phyloP scores from a whole-genome alignment of 2,888 invertebrate species.

The Parnassius apollo region DNA sequence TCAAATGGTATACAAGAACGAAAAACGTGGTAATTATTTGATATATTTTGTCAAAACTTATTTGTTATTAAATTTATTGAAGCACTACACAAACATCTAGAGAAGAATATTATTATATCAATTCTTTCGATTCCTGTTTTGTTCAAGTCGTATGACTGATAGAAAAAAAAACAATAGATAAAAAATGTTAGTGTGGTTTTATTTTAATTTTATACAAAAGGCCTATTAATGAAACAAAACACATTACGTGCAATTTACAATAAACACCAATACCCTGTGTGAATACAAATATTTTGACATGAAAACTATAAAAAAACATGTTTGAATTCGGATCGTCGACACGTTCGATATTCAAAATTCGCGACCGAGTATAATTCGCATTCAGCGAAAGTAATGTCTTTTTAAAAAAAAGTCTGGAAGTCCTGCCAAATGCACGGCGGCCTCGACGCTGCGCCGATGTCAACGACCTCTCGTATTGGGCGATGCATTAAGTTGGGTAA shows the following conservation, averaged over 20 bases:
- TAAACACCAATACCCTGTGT: constrained; percentile 4
- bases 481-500: constrained; percentile 70
- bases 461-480: constrained; percentile 70
- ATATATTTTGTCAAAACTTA: too few species aligned
- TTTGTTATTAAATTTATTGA: background rate
- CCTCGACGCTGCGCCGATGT: constrained; percentile 57
- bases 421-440: constrained; percentile 69
- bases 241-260: constrained; percentile 14
- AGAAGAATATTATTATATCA: constrained; percentile 18
- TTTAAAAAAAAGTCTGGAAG: constrained; percentile 45
- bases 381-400: constrained; percentile 64
- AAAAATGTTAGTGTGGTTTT: constrained; percentile 8
- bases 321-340: constrained; percentile 24
- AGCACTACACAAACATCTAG: constrained; percentile 10
- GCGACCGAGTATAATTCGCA: constrained; percentile 40
- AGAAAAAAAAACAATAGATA: constrained; percentile 16
- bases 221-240: constrained; percentile 11
- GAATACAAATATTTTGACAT: constrained; percentile 8
- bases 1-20: background rate
- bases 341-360: constrained; percentile 16
- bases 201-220: constrained; percentile 25
- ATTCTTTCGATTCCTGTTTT: constrained; percentile 25
- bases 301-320: constrained; percentile 21
- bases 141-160: constrained; percentile 14
- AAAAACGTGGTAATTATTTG: background rate